phyloP scores from a whole-genome alignment of 2,888 invertebrate species.

The Cantharis flavilabris region DNA sequence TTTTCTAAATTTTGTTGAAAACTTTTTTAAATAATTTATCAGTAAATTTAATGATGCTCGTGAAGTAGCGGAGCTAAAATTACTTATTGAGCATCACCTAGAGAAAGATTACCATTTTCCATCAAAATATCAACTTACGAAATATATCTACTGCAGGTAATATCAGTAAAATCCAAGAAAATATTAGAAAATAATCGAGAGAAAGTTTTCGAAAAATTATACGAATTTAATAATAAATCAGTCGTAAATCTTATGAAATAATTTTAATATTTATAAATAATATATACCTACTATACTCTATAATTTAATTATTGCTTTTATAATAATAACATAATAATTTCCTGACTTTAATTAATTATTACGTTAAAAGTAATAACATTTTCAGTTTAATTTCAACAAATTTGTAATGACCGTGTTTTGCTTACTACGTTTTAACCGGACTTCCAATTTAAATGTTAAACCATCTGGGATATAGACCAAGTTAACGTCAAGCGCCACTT shows the following conservation, averaged over 20 bases:
- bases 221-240: neutral
- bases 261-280: neutral
- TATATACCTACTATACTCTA: neutral
- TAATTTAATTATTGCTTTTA: neutral
- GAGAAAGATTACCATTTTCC: neutral
- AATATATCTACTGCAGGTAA: neutral
- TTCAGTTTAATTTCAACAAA: constrained; percentile 4
- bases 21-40: neutral
- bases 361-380: neutral
- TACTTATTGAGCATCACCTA: neutral
- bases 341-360: neutral
- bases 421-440: constrained; percentile 6
- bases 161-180: neutral
- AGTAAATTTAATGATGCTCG: neutral
- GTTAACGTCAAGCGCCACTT: constrained; percentile 3
- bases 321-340: neutral
- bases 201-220: neutral
- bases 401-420: neutral
- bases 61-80: neutral
- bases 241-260: neutral
- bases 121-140: neutral
- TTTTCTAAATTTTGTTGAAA: neutral
- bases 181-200: neutral
- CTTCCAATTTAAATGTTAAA: constrained; percentile 14
- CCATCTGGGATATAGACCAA: constrained; percentile 9